Percentiles rank a stretch among this genome's conserved stretches.
Conservation (phyloP, 1,140 invertebrate genomes). For the Drosophila subpulchrella region DNA sequence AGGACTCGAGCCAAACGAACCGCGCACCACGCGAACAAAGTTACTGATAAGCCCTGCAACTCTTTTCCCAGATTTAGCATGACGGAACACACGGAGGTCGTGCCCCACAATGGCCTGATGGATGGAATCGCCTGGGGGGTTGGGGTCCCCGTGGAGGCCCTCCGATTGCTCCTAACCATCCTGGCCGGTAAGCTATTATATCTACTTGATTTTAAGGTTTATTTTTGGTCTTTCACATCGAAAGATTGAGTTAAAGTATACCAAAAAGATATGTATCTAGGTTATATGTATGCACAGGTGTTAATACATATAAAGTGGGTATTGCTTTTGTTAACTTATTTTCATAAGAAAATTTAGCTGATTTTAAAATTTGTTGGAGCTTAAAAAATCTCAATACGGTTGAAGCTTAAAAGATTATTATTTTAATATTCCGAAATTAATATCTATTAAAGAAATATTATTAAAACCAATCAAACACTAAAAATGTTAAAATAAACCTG, state of each 20-base stretch:
- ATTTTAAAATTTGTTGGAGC: too few relatives aligned
- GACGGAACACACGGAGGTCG: conserved; percentile 13
- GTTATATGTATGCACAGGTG: conserved; percentile 8
- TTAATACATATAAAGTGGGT: neutral
- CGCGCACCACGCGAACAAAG: conserved; percentile 28
- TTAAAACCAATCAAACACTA: too few relatives aligned
- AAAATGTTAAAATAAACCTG: too few relatives aligned
- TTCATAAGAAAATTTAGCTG: too few relatives aligned
- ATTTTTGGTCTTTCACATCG: too few relatives aligned
- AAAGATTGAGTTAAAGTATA: neutral
- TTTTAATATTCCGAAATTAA: too few relatives aligned
- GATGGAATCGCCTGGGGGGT: conserved; percentile 70
- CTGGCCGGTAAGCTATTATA: conserved; percentile 86
- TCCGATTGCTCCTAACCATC: conserved; percentile 89
- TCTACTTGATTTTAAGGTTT: neutral
- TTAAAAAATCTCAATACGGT: too few relatives aligned
- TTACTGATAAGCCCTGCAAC: conserved; percentile 18
- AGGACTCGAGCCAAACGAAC: conserved; percentile 21
- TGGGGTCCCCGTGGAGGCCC: conserved; percentile 87
- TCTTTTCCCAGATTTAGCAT: conserved; percentile 42
- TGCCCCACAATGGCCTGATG: conserved; percentile 22
- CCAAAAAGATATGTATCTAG: neutral
- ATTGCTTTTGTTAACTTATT: too few relatives aligned
- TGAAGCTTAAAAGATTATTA: too few relatives aligned
- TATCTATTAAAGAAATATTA: too few relatives aligned